Percentiles rank a stretch among this genome's conserved stretches.
These are phyloP conservation scores for Neosilurus mollespiculum DNA, from an alignment of 2,797 vertebrate species.

Conservation along the genomic window DNA sequence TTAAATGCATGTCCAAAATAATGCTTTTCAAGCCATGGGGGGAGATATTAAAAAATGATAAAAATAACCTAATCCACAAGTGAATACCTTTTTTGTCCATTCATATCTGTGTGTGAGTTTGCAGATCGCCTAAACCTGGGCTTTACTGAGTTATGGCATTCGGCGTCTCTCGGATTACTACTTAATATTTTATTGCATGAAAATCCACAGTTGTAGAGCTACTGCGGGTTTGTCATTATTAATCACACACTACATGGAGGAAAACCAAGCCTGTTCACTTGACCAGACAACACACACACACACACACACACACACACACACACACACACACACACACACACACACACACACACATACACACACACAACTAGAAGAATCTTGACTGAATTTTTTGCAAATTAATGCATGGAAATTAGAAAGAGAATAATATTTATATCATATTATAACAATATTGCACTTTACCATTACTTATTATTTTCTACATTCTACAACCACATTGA, in stretches of 20 bases:
- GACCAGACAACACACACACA: background rate
- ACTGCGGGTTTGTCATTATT: conserved; percentile 70
- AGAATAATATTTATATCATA: background rate
- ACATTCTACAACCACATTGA: background rate
- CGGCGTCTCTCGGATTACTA: conserved; percentile 73
- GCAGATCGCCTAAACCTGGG: conserved; percentile 71
- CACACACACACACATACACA: conserved; percentile 11
- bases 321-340: conserved; percentile 32
- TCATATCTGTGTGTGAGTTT: conserved; percentile 21
- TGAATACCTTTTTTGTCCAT: conserved; percentile 20
- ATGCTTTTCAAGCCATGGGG: conserved; percentile 71
- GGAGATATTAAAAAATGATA: conserved; percentile 76
- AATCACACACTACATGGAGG: conserved; percentile 64
- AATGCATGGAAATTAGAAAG: conserved; percentile 3
- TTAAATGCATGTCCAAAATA: conserved; percentile 75
- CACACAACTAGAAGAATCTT: background rate
- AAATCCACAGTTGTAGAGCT: conserved; percentile 71
- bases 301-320: conserved; percentile 17
- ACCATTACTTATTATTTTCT: background rate
- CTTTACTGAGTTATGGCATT: conserved; percentile 75
- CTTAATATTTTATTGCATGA: conserved; percentile 81
- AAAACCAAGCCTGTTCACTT: conserved; percentile 52
- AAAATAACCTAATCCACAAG: conserved; percentile 70
- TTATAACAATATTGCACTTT: background rate
- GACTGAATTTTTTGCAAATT: conserved; percentile 36